Conservation (phyloP, 2,797 vertebrate genomes). For the Myoxocephalus aenaeus region DNA sequence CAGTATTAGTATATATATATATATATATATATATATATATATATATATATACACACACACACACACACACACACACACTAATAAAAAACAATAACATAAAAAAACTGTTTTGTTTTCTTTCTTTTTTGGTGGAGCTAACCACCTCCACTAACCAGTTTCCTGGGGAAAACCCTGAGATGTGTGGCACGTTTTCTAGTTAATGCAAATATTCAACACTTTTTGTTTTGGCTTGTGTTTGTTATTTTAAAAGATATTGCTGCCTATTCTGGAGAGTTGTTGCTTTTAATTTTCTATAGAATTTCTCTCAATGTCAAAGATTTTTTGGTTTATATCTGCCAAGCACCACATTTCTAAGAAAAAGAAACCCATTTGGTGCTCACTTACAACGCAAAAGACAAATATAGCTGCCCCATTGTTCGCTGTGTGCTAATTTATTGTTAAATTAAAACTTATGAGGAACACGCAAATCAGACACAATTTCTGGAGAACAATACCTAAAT, state of each 20-base stretch:
- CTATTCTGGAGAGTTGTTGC: neutral
- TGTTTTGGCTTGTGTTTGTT: neutral
- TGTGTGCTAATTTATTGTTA: neutral
- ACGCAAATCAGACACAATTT: neutral
- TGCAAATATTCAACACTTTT: neutral
- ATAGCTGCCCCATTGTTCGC: neutral
- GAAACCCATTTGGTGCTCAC: no score
- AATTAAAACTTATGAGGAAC: neutral
- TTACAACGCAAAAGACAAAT: neutral
- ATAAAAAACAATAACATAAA: no score
- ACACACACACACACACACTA: no score
- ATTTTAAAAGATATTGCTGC: neutral
- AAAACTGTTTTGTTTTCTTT: neutral
- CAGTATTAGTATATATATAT: no score
- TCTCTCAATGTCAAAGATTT: neutral
- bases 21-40: no score
- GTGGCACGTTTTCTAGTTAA: neutral
- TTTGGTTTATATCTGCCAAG: neutral
- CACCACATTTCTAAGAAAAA: neutral
- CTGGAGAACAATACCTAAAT: rapidly evolving
- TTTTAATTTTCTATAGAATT: neutral
- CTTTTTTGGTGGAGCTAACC: neutral
- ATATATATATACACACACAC: no score
- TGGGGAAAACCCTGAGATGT: conserved; percentile 31
- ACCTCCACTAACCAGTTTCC: conserved; percentile 8